These are phyloP conservation scores for Drosophila triauraria DNA, from an alignment of 1,140 invertebrate genomes.

Conservation along the genomic window DNA sequence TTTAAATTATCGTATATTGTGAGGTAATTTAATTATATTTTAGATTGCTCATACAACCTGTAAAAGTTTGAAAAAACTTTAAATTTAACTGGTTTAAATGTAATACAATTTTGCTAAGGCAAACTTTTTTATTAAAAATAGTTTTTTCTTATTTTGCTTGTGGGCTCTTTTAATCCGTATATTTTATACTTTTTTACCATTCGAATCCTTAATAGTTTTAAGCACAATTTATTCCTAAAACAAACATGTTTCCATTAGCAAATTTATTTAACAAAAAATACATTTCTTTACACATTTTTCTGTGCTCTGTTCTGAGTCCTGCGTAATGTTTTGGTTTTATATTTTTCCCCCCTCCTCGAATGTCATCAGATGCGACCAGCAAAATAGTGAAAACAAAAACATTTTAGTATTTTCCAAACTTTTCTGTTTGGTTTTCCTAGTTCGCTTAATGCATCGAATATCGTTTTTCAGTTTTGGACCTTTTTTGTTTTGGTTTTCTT, in stretches of 20 bases:
- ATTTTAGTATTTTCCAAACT: slow-evolving; percentile 30
- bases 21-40: no score
- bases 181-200: no score
- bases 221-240: background rate
- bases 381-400: slow-evolving; percentile 17
- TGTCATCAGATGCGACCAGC: slow-evolving; percentile 33
- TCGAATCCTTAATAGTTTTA: background rate
- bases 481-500: slow-evolving; percentile 5
- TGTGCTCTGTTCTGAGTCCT: background rate
- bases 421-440: slow-evolving; percentile 36
- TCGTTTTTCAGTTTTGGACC: slow-evolving; percentile 16
- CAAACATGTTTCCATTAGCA: background rate
- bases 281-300: background rate
- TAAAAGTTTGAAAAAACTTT: no score
- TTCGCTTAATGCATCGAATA: slow-evolving; percentile 51
- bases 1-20: no score
- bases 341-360: slow-evolving; percentile 8
- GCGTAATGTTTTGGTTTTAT: background rate
- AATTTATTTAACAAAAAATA: background rate
- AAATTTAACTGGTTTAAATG: no score
- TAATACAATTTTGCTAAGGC: no score
- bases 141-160: no score
- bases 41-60: no score
- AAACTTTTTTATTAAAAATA: no score
- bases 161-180: no score